Evolutionary conservation across 92 coral and sea anemone genomes (phyloP), one percentile per base, ranked within the genome.

Genomic region (Ricordea florida): DNA sequence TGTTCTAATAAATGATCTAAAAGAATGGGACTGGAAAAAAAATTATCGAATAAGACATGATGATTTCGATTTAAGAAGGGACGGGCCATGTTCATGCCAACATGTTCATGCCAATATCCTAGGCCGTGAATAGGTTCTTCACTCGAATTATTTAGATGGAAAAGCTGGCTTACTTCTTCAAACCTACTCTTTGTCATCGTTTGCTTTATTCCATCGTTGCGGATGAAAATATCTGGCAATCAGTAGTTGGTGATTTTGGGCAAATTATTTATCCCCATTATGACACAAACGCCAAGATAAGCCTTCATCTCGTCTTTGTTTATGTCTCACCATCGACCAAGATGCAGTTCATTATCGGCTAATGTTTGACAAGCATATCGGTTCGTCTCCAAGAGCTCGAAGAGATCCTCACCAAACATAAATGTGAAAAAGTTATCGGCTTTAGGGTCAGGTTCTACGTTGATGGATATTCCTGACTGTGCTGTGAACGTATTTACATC

Each of bases 171-270:
- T 14, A 66, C 46, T 52, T 66, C 74, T 52, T 66, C 33, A 42
- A 66, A 66, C 30, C 77, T 51, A 40, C 52, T 69, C 46, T 58
- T 52, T n/a, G 51, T 33, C 64, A 69, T 51, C 14, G 25, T 63
- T 58, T 27, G 27, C 52, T 69, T 69, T 25, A 69, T 51, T 52
- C 64, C 77, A 20, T 69, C 36, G 22, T 69, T 69, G 60, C 64
- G 44, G 62, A 33, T 10, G 34, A 67, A 67, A 46, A 41, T 41
- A 32, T 67, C 74, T 20, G 53, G 8, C 10, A 27, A 46, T 60
- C 74, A 67, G 74, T 67, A 67, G 26, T 67, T 46, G 42, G 44
- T n/a, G 25, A 47, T 27, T 30, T 67, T 47, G 27, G 60, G 74
- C 7, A 67, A 42, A 37, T 27, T 52, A 67, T 67, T 67, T 33